Evolutionary conservation across 2,888 invertebrate species (phyloP).

Genomic region (Caenorhabditis zanzibari): DNA sequence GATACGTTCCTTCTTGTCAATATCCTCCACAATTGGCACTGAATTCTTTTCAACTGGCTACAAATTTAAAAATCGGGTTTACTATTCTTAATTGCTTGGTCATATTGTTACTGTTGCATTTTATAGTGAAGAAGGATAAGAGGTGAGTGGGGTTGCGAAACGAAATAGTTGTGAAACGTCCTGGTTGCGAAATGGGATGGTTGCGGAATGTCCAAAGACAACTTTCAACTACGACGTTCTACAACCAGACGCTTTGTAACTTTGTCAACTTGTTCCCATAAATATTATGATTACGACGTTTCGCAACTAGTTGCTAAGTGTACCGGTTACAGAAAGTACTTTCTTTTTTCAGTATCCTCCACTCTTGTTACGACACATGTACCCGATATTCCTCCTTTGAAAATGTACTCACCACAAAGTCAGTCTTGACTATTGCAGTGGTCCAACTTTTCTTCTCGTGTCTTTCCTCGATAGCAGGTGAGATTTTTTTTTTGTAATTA

Average conservation of each 20-base stretch:
- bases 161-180: too few species aligned
- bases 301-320: too few species aligned
- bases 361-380: conserved; percentile 6
- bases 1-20: conserved; percentile 34
- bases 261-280: too few species aligned
- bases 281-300: too few species aligned
- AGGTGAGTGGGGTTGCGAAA: too few species aligned
- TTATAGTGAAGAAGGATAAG: conserved; percentile 4
- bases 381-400: conserved; percentile 30
- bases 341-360: conserved; percentile 36
- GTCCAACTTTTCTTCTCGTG: conserved; percentile 26
- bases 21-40: conserved; percentile 41
- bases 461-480: conserved; percentile 16
- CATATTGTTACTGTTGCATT: background rate
- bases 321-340: too few species aligned
- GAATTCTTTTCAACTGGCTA: conserved; percentile 1
- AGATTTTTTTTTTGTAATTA: background rate
- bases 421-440: conserved; percentile 19
- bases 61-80: conserved; percentile 2
- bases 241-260: too few species aligned
- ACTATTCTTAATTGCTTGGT: conserved; percentile 3
- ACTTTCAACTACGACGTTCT: too few species aligned
- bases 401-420: conserved; percentile 40
- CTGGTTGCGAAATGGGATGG: too few species aligned
- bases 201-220: too few species aligned